Conservation (phyloP, 2,888 invertebrate genomes). For the Cordilura impudica region DNA sequence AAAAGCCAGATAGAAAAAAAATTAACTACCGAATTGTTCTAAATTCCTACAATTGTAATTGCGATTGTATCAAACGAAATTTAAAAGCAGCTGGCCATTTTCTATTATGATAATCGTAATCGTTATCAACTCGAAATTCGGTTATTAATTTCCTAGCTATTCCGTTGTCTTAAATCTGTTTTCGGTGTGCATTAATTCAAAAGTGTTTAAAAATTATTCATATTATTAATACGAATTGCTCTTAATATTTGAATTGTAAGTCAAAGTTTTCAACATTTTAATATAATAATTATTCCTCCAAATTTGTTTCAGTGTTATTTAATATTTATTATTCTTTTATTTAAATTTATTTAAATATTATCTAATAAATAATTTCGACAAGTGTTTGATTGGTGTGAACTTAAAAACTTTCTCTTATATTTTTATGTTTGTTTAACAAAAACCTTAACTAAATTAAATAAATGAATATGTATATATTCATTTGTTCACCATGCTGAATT, state of each 20-base stretch:
- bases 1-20: too few relatives aligned
- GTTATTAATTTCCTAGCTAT: too few relatives aligned
- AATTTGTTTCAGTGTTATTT: not conserved
- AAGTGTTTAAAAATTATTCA: not conserved
- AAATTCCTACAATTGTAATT: too few relatives aligned
- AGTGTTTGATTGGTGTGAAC: not conserved
- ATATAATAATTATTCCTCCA: not conserved
- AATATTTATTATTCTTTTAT: not conserved
- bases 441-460: too few relatives aligned
- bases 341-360: not conserved
- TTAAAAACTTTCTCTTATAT: constrained; percentile 27
- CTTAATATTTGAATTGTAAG: not conserved
- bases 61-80: too few relatives aligned
- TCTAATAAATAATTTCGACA: not conserved
- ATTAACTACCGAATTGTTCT: too few relatives aligned
- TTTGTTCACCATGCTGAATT: too few relatives aligned
- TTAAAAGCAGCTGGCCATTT: too few relatives aligned
- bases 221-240: not conserved
- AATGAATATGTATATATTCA: not conserved
- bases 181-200: too few relatives aligned
- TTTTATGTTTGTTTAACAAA: not conserved
- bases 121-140: too few relatives aligned
- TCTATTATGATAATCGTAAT: too few relatives aligned
- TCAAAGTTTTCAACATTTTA: not conserved
- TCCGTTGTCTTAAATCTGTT: too few relatives aligned